These are phyloP conservation scores for Megaceryle torquata DNA, from an alignment of 2,113 vertebrate species.

Conservation along the genomic window DNA sequence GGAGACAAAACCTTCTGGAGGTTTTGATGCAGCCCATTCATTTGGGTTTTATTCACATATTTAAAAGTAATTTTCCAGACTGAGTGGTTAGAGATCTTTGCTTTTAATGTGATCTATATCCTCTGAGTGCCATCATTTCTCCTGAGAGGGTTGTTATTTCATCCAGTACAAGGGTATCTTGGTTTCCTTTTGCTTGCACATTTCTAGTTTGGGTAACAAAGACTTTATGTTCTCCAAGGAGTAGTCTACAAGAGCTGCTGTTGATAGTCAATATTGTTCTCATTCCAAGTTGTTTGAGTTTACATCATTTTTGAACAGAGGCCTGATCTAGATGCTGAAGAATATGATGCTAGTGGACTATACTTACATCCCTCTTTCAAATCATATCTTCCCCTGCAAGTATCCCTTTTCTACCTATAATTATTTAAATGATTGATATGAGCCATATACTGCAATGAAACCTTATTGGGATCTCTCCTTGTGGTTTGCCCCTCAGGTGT, in stretches of 20 bases:
- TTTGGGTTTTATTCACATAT: not conserved
- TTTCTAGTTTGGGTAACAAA: not conserved
- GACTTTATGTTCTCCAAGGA: not conserved
- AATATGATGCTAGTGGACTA: not conserved
- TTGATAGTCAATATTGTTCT: not conserved
- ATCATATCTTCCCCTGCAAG: not conserved
- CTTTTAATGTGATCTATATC: not conserved
- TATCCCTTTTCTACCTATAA: not conserved
- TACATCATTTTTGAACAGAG: not conserved
- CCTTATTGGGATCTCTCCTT: not conserved
- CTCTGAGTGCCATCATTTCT: not conserved
- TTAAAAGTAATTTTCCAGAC: not conserved
- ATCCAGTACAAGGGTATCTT: not conserved
- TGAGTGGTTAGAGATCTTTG: not conserved
- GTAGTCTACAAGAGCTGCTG: not conserved
- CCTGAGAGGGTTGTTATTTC: not conserved
- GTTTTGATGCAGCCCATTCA: not conserved
- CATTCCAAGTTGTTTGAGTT: not conserved
- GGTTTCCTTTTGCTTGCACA: not conserved
- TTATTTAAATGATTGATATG: not conserved
- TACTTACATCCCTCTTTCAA: not conserved
- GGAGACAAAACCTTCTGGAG: not conserved
- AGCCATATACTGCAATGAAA: not conserved
- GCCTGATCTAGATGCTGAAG: not conserved
- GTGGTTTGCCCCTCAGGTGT: conserved; percentile 57